Base-by-base conservation (phyloP, 2,113 vertebrate species). In the Silurus asotus region DNA sequence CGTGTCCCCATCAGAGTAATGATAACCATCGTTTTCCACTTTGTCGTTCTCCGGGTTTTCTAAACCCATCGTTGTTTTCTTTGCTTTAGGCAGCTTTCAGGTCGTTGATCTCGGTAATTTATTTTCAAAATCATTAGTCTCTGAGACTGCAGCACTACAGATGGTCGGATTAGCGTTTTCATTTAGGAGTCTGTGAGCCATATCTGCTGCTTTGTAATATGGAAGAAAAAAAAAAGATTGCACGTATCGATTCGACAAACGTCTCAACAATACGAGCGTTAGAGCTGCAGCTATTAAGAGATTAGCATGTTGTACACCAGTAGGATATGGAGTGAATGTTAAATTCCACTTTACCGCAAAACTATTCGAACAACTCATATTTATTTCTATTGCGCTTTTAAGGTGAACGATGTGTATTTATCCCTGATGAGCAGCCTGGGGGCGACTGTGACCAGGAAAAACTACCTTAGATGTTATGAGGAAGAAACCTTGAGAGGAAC, bases 131-230 rank as follows among this genome's bases (percentile, higher is more conserved):
- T 86, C 64, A 83, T 81, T 83, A 89, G 88, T 55, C 74, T 79
- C 74, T 8, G 28, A 77, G 55, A 87, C 81, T 48, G 77, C 80
- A 86, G 48, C 81, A 61, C 75, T 81, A 89, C 82, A 87, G 88
- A 89, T 87, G 85, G 82, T 76, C 58, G 77, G 85, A 87, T 89
- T 87, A 88, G 76, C 76, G 61, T 69, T 89, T 87, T 82, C 77
- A 61, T 87, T 89, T 84, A 77, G 82, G 79, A 84, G 77, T 81
- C 82, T 80, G 28, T 45, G 69, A 84, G 85, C n/a, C 82, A 59
- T 84, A 59, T 69, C 85, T 81, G 48, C 82, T 84, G 58, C 15
- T 89, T 87, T 84, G 82, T 72, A 61, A 81, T 53, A 48, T 25
- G 19, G 6, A 9, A 37, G 15, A 37, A 84, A 74, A 72, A 28